A percentile compares a stretch with the other conserved stretches of the same genome.
Evolutionary conservation across 2,797 vertebrate species (phyloP).

Genomic region (Pipistrellus pipistrellus): DNA sequence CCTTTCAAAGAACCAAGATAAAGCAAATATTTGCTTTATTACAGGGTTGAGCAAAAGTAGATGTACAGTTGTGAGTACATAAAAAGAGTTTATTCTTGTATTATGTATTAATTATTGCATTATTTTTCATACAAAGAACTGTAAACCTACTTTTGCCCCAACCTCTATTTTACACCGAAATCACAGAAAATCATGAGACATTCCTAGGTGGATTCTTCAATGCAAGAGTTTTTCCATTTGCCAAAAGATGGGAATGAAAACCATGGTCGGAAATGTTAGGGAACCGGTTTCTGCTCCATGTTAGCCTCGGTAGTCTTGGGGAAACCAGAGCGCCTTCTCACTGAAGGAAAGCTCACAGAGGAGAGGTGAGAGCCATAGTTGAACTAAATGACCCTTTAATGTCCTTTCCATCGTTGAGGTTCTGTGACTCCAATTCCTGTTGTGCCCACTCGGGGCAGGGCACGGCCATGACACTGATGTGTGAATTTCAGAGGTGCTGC

Average conservation of each 20-base stretch:
- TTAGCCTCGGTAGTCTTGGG: constrained; percentile 7
- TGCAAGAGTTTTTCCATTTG: neutral
- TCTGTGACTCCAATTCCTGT: neutral
- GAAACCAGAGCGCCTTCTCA: constrained; percentile 76
- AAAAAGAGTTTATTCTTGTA: neutral
- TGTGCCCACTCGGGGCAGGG: no score
- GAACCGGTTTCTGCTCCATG: neutral
- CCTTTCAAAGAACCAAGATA: constrained; percentile 33
- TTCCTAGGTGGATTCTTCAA: neutral
- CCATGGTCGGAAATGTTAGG: neutral
- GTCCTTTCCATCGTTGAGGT: constrained; percentile 64
- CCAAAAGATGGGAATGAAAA: constrained; percentile 12
- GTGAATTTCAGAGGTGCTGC: neutral
- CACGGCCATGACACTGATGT: neutral
- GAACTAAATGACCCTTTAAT: neutral
- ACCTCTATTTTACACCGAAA: neutral
- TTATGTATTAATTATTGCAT: no score
- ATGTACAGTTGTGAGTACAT: no score
- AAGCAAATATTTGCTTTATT: neutral
- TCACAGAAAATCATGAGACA: neutral
- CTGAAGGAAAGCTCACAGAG: neutral
- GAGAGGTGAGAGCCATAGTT: neutral
- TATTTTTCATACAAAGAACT: no score
- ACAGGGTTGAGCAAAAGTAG: neutral
- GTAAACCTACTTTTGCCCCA: neutral